A percentile compares a stretch with the other conserved stretches of the same genome.
Conservation (phyloP, 2,113 vertebrate genomes). For the Ptyas mucosa region DNA sequence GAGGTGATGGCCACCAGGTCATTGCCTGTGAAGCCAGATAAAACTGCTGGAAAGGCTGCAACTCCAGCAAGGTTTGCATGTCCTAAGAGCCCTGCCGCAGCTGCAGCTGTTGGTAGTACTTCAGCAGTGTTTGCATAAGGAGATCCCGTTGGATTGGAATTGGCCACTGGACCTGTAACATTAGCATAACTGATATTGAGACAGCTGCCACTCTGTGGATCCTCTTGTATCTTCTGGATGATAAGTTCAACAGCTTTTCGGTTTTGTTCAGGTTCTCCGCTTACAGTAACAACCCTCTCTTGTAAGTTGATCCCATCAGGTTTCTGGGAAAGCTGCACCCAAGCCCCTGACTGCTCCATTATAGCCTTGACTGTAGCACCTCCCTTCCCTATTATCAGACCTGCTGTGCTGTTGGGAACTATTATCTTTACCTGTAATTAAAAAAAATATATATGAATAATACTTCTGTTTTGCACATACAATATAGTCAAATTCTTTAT, state of each 20-base stretch:
- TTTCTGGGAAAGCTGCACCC: constrained; percentile 89
- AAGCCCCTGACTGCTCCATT: constrained; percentile 89
- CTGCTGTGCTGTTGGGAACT: constrained; percentile 89
- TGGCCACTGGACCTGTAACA: constrained; percentile 86
- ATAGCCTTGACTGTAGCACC: constrained; percentile 88
- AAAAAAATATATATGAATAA: constrained; percentile 82
- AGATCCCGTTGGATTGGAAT: constrained; percentile 87
- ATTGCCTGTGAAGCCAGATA: constrained; percentile 85
- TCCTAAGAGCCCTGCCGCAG: constrained; percentile 84
- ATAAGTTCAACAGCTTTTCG: constrained; percentile 88
- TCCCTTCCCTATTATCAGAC: constrained; percentile 89
- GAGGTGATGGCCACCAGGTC: constrained; percentile 89
- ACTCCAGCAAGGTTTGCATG: constrained; percentile 86
- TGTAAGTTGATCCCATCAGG: constrained; percentile 89
- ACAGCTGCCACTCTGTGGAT: constrained; percentile 87
- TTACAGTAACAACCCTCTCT: constrained; percentile 88
- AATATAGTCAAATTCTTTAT: constrained; percentile 70
- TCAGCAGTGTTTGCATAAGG: constrained; percentile 89
- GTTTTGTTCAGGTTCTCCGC: constrained; percentile 87
- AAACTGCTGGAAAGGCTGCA: constrained; percentile 83
- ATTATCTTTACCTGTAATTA: constrained; percentile 89
- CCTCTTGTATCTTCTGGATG: constrained; percentile 90
- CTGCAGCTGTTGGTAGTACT: constrained; percentile 84
- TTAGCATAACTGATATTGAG: constrained; percentile 90
- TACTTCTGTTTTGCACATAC: constrained; percentile 76